Conservation (phyloP, 2,797 vertebrate species). For the Lepilemur ruficaudatus region DNA sequence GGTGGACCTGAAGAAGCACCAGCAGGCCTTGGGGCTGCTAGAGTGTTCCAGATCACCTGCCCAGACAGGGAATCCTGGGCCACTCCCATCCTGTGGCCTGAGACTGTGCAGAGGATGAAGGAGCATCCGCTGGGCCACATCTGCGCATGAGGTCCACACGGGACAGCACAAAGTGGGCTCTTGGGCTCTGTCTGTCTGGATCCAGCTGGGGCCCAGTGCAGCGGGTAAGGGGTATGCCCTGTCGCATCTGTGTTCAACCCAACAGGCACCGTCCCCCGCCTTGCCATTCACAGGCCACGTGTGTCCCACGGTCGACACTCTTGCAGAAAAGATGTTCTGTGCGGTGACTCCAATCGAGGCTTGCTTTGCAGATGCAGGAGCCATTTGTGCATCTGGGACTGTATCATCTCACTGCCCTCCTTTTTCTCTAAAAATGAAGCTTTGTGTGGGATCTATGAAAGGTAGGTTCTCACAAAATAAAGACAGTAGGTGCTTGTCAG, state of each 20-base stretch:
- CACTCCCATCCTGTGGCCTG: background rate
- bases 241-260: background rate
- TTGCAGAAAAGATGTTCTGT: background rate
- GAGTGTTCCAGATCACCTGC: background rate
- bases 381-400: too few species aligned
- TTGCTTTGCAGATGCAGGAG: background rate
- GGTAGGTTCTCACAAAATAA: background rate
- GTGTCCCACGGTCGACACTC: background rate
- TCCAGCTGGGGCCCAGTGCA: background rate
- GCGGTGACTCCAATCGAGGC: accelerated
- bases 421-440: background rate
- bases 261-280: background rate
- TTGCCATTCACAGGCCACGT: background rate
- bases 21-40: background rate
- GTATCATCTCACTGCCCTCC: too few species aligned
- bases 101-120: background rate
- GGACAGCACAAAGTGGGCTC: too few species aligned
- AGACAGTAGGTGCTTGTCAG: background rate
- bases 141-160: background rate
- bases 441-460: background rate
- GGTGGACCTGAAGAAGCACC: background rate
- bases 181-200: background rate
- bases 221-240: background rate
- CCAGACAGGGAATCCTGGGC: background rate
- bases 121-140: background rate